These are phyloP conservation scores for Apis mellifera DNA, from an alignment of 1,140 invertebrate species.

Conservation along the genomic window Amel_HAv3.1 CM009942.2:7875001-7875500, in stretches of 20 bases:
- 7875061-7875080: slow-evolving; percentile 21
- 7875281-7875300: not conserved
- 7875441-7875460: not conserved
- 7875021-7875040: not conserved
- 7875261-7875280: not conserved
- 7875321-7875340: not conserved
- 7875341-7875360: not conserved
- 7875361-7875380: not conserved
- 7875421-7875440: not conserved
- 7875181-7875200: slow-evolving; percentile 21
- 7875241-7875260: too few species aligned
- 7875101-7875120: slow-evolving; percentile 43
- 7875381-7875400: too few species aligned
- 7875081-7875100: slow-evolving; percentile 16
- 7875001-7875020: not conserved
- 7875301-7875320: not conserved
- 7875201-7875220: not conserved
- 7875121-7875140: not conserved
- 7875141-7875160: not conserved
- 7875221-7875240: too few species aligned
- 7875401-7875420: not conserved
- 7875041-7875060: slow-evolving; percentile 26
- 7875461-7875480: not conserved
- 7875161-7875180: not conserved
- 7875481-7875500: not conserved